These are phyloP conservation scores for Sisyra terminalis DNA, from an alignment of 2,888 invertebrate genomes.

Conservation along the genomic window DNA sequence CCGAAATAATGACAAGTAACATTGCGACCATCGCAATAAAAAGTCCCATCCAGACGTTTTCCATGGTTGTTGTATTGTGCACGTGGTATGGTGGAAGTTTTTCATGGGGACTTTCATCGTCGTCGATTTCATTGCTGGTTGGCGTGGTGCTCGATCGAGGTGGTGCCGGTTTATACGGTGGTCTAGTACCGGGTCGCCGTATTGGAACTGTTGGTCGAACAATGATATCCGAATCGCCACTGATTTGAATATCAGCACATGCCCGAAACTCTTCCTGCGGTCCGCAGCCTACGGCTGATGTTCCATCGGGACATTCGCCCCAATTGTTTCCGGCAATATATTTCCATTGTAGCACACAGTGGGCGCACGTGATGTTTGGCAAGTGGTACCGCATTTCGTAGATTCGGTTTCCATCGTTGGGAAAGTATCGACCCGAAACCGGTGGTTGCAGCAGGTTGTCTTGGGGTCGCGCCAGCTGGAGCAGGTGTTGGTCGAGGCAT, in stretches of 20 bases:
- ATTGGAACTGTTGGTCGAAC: conserved; percentile 30
- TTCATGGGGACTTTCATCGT: conserved; percentile 1
- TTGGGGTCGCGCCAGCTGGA: conserved; percentile 32
- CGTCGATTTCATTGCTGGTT: conserved; percentile 15
- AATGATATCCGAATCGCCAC: conserved; percentile 31
- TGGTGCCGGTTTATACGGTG: conserved; percentile 25
- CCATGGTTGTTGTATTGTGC: conserved; percentile 20
- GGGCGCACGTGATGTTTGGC: conserved; percentile 53
- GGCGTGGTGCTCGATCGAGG: conserved; percentile 18
- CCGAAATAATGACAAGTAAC: conserved; percentile 43
- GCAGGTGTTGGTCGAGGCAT: conserved; percentile 57
- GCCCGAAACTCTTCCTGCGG: conserved; percentile 79
- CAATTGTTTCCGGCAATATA: conserved; percentile 79
- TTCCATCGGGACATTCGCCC: conserved; percentile 57
- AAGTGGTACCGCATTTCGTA: conserved; percentile 48
- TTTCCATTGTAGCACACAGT: conserved; percentile 79
- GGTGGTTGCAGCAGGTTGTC: conserved; percentile 28
- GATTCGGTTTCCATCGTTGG: conserved; percentile 59
- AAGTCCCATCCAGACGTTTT: conserved; percentile 34
- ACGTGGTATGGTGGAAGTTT: conserved; percentile 12
- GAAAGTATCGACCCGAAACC: conserved; percentile 43
- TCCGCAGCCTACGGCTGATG: conserved; percentile 71
- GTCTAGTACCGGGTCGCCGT: conserved; percentile 26
- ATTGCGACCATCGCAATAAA: conserved; percentile 47
- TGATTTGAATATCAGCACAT: conserved; percentile 65